These are phyloP conservation scores for Otis tarda DNA, from an alignment of 2,113 vertebrate genomes.

Conservation along the genomic window DNA sequence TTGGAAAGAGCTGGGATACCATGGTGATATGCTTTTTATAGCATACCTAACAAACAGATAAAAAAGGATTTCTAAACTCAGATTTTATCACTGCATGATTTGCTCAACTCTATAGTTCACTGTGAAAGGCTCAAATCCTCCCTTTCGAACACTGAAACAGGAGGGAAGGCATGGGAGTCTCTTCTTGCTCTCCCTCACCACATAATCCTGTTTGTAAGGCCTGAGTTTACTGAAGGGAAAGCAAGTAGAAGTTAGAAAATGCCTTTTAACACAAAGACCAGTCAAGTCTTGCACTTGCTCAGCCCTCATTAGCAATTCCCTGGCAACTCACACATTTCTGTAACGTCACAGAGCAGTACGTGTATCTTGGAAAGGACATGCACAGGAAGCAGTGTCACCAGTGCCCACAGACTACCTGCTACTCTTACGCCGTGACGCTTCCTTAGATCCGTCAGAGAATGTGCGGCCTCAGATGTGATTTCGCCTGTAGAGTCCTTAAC, in stretches of 20 bases:
- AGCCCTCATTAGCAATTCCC: neutral
- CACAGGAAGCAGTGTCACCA: neutral
- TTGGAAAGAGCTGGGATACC: conserved; percentile 54
- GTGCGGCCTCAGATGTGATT: neutral
- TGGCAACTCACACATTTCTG: neutral
- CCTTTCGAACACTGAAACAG: neutral
- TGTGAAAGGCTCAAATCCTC: neutral
- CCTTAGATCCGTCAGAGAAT: neutral
- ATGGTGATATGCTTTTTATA: conserved; percentile 60
- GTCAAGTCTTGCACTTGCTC: neutral
- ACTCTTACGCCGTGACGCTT: neutral
- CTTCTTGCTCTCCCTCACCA: neutral
- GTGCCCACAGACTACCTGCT: neutral
- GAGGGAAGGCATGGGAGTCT: neutral
- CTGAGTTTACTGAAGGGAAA: neutral
- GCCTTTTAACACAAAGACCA: neutral
- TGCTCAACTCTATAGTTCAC: neutral
- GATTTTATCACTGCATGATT: neutral
- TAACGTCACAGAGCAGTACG: neutral
- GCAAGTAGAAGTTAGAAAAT: neutral
- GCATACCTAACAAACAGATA: conserved; percentile 10
- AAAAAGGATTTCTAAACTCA: neutral
- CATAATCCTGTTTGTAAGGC: neutral
- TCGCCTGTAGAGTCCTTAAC: neutral
- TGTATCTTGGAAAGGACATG: neutral